Conservation (phyloP, 92 coral and sea anemone species). For the Nematostella vectensis region DNA sequence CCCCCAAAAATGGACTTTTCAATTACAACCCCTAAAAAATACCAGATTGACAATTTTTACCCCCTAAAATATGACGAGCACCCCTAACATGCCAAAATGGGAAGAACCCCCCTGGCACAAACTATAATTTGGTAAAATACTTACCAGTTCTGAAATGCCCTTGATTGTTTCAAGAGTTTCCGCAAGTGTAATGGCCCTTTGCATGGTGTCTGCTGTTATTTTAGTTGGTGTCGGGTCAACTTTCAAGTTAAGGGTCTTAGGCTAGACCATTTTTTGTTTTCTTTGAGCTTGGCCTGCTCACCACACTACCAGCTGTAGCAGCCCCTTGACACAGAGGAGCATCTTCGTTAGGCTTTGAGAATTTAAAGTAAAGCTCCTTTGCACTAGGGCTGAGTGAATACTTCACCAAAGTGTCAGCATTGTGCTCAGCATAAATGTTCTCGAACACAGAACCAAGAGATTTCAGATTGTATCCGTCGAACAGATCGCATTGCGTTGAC, state of each 20-base stretch:
- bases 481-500: conserved; percentile 1
- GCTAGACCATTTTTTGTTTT: conserved; percentile 1
- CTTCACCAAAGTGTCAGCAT: conserved; percentile 2
- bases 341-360: conserved; percentile 10
- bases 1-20: too few relatives aligned
- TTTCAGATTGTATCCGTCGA: conserved; percentile 4
- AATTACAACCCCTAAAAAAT: too few relatives aligned
- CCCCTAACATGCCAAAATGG: not conserved
- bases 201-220: too few relatives aligned
- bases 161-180: too few relatives aligned
- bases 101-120: conserved; percentile 2
- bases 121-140: too few relatives aligned
- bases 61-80: not conserved
- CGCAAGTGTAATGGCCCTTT: too few relatives aligned
- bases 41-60: too few relatives aligned
- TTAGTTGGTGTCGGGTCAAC: too few relatives aligned
- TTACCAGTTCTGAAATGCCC: too few relatives aligned
- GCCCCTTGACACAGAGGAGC: not conserved
- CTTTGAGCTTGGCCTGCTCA: not conserved
- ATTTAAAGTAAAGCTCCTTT: conserved; percentile 18
- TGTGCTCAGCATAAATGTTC: conserved; percentile 13
- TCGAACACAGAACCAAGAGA: conserved; percentile 11
- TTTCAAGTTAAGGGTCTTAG: too few relatives aligned
- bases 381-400: conserved; percentile 13
- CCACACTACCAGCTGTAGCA: not conserved